These are phyloP conservation scores for Cynodonichthys magdalenae DNA, from an alignment of 2,797 vertebrate genomes.

Conservation along the genomic window DNA sequence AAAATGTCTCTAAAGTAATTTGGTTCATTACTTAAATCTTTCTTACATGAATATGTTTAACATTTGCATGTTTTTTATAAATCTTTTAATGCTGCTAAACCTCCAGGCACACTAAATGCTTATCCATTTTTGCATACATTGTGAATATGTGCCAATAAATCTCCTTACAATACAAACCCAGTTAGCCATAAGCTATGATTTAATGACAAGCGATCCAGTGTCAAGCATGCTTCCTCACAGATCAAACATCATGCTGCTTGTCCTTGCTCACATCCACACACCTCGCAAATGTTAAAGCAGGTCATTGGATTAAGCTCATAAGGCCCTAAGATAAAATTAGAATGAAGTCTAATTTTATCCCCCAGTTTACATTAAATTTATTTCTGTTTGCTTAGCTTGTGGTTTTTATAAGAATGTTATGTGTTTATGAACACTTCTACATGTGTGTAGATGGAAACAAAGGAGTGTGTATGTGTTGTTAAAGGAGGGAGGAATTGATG, in stretches of 20 bases:
- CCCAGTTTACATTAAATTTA: slow-evolving; percentile 55
- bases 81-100: slow-evolving; percentile 20
- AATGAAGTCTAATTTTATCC: slow-evolving; percentile 69
- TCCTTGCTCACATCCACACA: slow-evolving; percentile 55
- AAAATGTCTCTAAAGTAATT: slow-evolving; percentile 25
- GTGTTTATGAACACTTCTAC: slow-evolving; percentile 41
- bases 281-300: slow-evolving; percentile 40
- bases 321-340: slow-evolving; percentile 64
- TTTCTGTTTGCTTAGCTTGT: slow-evolving; percentile 51
- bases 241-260: slow-evolving; percentile 39
- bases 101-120: slow-evolving; percentile 20
- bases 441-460: slow-evolving; percentile 6
- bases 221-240: slow-evolving; percentile 58
- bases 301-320: slow-evolving; percentile 62
- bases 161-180: slow-evolving; percentile 43
- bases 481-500: slow-evolving; percentile 12
- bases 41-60: slow-evolving; percentile 25
- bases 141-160: slow-evolving; percentile 54
- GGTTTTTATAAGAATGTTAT: slow-evolving; percentile 55
- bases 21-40: slow-evolving; percentile 15
- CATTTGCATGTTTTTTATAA: slow-evolving; percentile 28
- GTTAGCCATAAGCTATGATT: slow-evolving; percentile 67
- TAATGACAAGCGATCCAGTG: slow-evolving; percentile 66
- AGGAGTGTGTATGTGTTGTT: background rate
- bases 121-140: slow-evolving; percentile 47